These are phyloP conservation scores for Trichoplusia ni DNA, from an alignment of 1,140 invertebrate species.

Conservation along the genomic window DNA sequence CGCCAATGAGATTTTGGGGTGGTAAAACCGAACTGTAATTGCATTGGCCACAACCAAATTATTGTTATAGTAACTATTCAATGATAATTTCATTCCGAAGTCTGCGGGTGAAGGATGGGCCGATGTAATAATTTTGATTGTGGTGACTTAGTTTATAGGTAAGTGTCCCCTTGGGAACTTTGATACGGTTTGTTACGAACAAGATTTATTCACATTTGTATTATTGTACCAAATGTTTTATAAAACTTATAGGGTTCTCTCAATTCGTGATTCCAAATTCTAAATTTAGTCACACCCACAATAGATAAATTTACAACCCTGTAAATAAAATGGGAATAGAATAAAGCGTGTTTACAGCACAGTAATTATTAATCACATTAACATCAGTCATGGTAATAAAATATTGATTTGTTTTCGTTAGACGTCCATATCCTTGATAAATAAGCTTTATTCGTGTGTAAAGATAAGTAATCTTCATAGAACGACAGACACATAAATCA, in stretches of 20 bases:
- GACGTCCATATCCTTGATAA: slow-evolving; percentile 38
- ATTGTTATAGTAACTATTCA: slow-evolving; percentile 74
- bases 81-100: slow-evolving; percentile 66
- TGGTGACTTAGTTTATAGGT: slow-evolving; percentile 13
- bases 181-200: background rate
- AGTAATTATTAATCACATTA: slow-evolving; percentile 18
- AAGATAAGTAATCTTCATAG: slow-evolving; percentile 64
- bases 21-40: slow-evolving; percentile 75
- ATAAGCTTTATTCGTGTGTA: slow-evolving; percentile 44
- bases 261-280: too few species aligned
- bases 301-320: too few species aligned
- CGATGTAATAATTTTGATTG: slow-evolving; percentile 37
- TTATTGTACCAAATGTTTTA: too few species aligned
- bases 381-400: slow-evolving; percentile 25
- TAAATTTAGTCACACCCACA: too few species aligned
- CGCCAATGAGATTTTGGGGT: slow-evolving; percentile 76
- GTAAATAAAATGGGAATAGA: too few species aligned
- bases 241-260: too few species aligned
- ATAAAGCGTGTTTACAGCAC: background rate
- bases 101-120: slow-evolving; percentile 57
- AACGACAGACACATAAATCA: slow-evolving; percentile 67
- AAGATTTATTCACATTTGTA: slow-evolving; percentile 13
- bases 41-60: slow-evolving; percentile 75
- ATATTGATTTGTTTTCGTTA: slow-evolving; percentile 36
- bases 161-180: slow-evolving; percentile 18